Percentiles rank a stretch among this genome's conserved stretches.
Conservation (phyloP, 1,140 invertebrate genomes). For the Diabrotica virgifera region DNA sequence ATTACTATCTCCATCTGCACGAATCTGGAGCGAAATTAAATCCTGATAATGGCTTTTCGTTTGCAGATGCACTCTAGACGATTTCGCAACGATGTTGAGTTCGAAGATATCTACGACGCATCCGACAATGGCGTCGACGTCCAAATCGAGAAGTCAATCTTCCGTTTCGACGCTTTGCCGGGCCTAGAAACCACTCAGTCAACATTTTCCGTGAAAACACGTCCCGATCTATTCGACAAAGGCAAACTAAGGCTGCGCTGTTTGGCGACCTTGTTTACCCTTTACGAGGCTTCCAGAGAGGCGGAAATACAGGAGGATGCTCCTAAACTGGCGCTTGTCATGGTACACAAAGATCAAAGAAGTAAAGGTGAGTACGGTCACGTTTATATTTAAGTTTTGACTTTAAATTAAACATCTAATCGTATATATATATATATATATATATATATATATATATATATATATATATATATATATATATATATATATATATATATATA, state of each 20-base stretch:
- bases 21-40: too few species aligned
- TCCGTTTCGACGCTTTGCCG: slow-evolving; percentile 41
- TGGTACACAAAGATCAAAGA: slow-evolving; percentile 46
- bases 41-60: background rate
- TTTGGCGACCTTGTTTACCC: slow-evolving; percentile 49
- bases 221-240: slow-evolving; percentile 47
- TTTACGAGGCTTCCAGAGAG: slow-evolving; percentile 45
- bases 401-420: too few species aligned
- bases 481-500: too few species aligned
- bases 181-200: slow-evolving; percentile 47
- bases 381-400: background rate
- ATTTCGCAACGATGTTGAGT: background rate
- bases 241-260: slow-evolving; percentile 50
- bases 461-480: too few species aligned
- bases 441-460: too few species aligned
- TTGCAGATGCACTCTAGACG: slow-evolving; percentile 8
- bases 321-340: slow-evolving; percentile 49
- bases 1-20: too few species aligned
- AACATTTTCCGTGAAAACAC: slow-evolving; percentile 45
- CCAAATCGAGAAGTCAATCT: slow-evolving; percentile 32
- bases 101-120: background rate
- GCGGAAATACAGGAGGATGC: slow-evolving; percentile 50
- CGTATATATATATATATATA: too few species aligned
- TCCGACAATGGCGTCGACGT: slow-evolving; percentile 16
- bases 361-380: slow-evolving; percentile 33